Conservation (phyloP, 2,888 invertebrate species). For the Panzeria rudis region DNA sequence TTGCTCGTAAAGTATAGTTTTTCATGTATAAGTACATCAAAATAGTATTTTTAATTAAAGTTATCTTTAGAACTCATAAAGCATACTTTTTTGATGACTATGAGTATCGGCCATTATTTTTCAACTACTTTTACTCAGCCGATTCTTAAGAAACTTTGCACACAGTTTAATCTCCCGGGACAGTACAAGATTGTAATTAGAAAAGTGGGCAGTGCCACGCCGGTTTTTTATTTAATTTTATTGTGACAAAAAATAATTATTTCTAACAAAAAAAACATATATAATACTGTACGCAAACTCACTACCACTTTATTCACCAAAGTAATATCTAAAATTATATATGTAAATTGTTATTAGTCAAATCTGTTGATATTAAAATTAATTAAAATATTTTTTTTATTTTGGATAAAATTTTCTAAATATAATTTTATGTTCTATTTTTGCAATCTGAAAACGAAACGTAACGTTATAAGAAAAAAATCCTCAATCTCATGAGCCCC, state of each 20-base stretch:
- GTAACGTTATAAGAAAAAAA: slow-evolving; percentile 36
- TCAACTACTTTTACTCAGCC: too few relatives aligned
- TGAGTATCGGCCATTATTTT: too few relatives aligned
- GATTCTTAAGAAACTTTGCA: too few relatives aligned
- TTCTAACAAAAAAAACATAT: slow-evolving; percentile 5
- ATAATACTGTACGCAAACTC: slow-evolving; percentile 35
- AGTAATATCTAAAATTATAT: slow-evolving; percentile 18
- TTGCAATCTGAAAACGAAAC: background rate
- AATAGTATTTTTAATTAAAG: too few relatives aligned
- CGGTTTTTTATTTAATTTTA: too few relatives aligned
- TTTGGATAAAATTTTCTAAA: slow-evolving; percentile 11
- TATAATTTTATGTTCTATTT: background rate
- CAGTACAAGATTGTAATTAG: too few relatives aligned
- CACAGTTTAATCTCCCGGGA: too few relatives aligned
- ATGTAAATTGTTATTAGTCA: slow-evolving; percentile 15
- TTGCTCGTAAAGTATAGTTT: too few relatives aligned
- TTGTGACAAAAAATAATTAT: background rate
- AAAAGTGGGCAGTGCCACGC: too few relatives aligned
- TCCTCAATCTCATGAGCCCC: slow-evolving; percentile 70
- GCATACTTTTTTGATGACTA: too few relatives aligned
- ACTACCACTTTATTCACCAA: slow-evolving; percentile 1
- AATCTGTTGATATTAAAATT: background rate
- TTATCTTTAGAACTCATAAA: too few relatives aligned
- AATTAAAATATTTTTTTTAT: background rate
- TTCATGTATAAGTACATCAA: too few relatives aligned